Evolutionary conservation across 2,113 vertebrate species (phyloP).

Genomic region (Scatophagus argus): DNA sequence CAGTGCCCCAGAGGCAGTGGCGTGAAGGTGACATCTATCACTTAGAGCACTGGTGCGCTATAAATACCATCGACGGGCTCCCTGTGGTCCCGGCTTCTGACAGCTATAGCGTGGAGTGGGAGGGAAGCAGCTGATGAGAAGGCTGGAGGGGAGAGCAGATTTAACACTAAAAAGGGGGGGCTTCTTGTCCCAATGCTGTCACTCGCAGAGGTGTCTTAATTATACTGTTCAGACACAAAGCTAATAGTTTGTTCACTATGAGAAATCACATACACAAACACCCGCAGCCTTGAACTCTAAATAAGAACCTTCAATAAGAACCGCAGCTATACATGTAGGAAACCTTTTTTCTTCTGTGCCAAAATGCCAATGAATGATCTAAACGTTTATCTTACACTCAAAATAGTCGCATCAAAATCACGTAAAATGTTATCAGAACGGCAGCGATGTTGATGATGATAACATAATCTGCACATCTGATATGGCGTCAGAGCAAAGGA

Average conservation of each 20-base stretch:
- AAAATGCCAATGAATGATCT: background rate
- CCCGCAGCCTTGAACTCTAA: background rate
- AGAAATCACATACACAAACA: constrained; percentile 17
- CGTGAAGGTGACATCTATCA: constrained; percentile 87
- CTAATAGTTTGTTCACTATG: constrained; percentile 55
- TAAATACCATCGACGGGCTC: constrained; percentile 82
- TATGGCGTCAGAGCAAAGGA: background rate
- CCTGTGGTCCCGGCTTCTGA: constrained; percentile 79
- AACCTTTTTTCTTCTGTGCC: background rate
- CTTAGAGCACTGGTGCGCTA: constrained; percentile 79
- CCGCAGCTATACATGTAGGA: background rate
- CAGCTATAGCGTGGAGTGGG: constrained; percentile 70
- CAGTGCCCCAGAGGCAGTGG: constrained; percentile 72
- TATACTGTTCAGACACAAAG: constrained; percentile 72
- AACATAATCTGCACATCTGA: background rate
- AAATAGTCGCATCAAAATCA: background rate
- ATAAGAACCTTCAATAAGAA: background rate
- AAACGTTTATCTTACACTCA: background rate
- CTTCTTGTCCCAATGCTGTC: constrained; percentile 72
- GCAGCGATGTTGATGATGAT: too few relatives aligned
- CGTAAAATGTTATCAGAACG: background rate
- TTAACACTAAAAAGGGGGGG: constrained; percentile 13
- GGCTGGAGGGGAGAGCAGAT: constrained; percentile 27
- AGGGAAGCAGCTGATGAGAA: constrained; percentile 81
- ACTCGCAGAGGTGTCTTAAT: constrained; percentile 83